Conservation (phyloP, 2,797 vertebrate genomes). For the Gouania willdenowi region DNA sequence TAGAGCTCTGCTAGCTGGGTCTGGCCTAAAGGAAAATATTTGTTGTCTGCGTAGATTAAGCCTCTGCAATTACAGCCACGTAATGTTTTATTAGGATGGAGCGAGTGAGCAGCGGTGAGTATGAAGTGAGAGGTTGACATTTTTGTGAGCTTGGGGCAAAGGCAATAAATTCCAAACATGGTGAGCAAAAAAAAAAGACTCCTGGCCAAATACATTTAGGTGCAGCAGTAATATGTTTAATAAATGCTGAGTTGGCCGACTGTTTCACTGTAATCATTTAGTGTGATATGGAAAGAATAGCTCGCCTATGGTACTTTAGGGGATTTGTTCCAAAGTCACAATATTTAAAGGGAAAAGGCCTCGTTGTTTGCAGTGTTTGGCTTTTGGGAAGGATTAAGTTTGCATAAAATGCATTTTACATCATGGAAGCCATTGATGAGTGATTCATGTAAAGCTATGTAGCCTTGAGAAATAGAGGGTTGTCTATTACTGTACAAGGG, state of each 20-base stretch:
- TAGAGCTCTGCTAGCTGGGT: conserved; percentile 44
- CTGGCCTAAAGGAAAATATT: conserved; percentile 60
- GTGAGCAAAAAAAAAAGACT: conserved; percentile 25
- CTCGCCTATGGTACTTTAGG: conserved; percentile 7
- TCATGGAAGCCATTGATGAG: no score
- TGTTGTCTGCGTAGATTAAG: conserved; percentile 66
- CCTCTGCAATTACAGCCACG: conserved; percentile 41
- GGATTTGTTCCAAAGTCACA: conserved; percentile 31
- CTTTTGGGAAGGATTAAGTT: no score
- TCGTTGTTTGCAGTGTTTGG: neutral
- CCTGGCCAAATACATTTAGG: conserved; percentile 33
- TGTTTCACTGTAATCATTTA: conserved; percentile 30
- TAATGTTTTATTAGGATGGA: conserved; percentile 41
- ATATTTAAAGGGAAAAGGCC: no score
- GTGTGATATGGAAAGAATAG: conserved; percentile 16
- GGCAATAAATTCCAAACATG: conserved; percentile 49
- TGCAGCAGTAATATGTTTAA: conserved; percentile 28
- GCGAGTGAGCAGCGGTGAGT: conserved; percentile 21
- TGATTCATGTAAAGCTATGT: no score
- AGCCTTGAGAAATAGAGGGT: no score
- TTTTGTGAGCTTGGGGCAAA: conserved; percentile 41
- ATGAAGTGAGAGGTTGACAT: conserved; percentile 43
- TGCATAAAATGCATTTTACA: no score
- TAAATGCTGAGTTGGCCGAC: conserved; percentile 38
- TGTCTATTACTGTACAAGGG: no score